Evolutionary conservation across 1,140 invertebrate genomes (phyloP).

Genomic region (Stenopsyche tienmushanensis): DNA sequence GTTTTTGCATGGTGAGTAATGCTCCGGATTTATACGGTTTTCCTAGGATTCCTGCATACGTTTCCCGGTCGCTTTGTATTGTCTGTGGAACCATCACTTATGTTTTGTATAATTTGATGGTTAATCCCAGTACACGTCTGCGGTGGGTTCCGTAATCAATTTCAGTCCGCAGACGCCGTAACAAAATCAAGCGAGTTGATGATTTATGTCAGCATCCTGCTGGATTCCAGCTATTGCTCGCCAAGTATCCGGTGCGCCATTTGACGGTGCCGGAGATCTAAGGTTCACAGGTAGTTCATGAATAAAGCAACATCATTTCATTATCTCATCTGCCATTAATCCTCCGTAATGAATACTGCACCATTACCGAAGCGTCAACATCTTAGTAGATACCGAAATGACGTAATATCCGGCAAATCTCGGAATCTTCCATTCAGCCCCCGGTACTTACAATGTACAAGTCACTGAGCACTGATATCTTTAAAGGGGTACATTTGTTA

Average conservation of each 20-base stretch:
- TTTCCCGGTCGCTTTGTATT: too few relatives aligned
- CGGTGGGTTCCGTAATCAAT: neutral
- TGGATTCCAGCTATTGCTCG: neutral
- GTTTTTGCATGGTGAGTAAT: too few relatives aligned
- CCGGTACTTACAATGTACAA: too few relatives aligned
- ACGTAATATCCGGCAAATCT: neutral
- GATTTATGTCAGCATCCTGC: conserved; percentile 17
- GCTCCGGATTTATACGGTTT: too few relatives aligned
- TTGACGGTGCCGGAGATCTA: neutral
- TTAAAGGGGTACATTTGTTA: too few relatives aligned
- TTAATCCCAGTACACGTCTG: neutral
- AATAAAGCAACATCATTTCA: conserved; percentile 1
- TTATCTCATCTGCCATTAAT: conserved; percentile 14
- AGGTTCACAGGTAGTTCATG: neutral
- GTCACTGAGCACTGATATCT: too few relatives aligned
- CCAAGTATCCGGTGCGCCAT: neutral
- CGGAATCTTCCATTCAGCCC: too few relatives aligned
- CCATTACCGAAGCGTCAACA: neutral
- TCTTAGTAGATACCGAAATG: neutral
- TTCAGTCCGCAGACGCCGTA: neutral
- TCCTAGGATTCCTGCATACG: too few relatives aligned
- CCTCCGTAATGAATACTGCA: neutral
- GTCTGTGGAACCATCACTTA: neutral
- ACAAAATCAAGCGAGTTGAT: neutral
- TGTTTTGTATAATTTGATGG: neutral